Percentiles rank a stretch among this genome's conserved stretches.
Evolutionary conservation across 2,888 invertebrate species (phyloP).

Genomic region (Octonoba sinensis): DNA sequence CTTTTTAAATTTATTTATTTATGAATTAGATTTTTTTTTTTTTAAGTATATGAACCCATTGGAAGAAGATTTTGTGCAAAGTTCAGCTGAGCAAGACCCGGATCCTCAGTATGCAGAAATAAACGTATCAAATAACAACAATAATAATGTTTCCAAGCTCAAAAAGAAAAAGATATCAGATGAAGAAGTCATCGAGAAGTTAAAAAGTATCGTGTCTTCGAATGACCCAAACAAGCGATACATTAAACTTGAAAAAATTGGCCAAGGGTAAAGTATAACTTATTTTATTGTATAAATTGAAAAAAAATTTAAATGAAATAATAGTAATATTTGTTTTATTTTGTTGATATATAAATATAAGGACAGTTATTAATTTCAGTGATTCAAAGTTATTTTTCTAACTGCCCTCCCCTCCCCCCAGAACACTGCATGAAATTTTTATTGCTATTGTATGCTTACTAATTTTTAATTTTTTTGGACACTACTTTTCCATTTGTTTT

Average conservation of each 20-base stretch:
- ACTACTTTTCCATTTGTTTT: too few relatives aligned
- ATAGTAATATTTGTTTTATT: too few relatives aligned
- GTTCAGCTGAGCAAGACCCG: conserved; percentile 17
- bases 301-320: too few relatives aligned
- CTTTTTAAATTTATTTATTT: too few relatives aligned
- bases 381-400: too few relatives aligned
- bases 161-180: conserved; percentile 76
- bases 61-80: conserved; percentile 40
- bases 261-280: conserved; percentile 70
- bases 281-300: neutral
- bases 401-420: too few relatives aligned
- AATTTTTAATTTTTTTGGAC: too few relatives aligned
- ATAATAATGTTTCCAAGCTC: conserved; percentile 28
- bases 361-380: too few relatives aligned
- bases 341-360: too few relatives aligned
- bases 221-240: conserved; percentile 87
- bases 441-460: too few relatives aligned
- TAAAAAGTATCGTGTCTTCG: conserved; percentile 83
- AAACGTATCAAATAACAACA: conserved; percentile 50
- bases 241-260: conserved; percentile 85
- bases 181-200: conserved; percentile 82
- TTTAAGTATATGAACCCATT: conserved; percentile 52
- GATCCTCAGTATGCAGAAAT: conserved; percentile 22
- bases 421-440: too few relatives aligned
- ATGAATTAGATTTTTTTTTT: neutral